Base-by-base conservation (phyloP, 1,140 invertebrate species). In the Halotydeus destructor region DNA sequence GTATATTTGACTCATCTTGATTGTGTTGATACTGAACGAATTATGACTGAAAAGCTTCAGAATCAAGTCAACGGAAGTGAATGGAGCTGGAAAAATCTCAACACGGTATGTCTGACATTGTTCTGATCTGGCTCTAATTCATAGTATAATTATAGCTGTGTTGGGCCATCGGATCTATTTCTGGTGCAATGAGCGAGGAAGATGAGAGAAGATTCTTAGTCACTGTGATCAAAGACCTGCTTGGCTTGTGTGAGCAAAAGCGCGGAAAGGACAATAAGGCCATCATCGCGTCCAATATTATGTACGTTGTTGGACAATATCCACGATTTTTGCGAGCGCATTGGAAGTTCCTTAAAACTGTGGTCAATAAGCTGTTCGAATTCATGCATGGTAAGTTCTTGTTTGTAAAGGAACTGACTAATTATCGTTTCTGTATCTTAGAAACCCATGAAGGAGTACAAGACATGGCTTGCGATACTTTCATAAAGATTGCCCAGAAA, bases 261-360 rank as follows among this genome's bases (percentile, higher is more conserved):
- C 79, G 94, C 52, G 93, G 93, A 8, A 99, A 99, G 66, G 93
- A 99, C 62, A 99, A 99, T 61, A 99, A 99, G 65, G 94, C 94
- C 35, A 98, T 98, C 39, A 94, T 99, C 55, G 94, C 94, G 5
- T 96, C 89, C 45, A 98, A 99, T 61, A 99, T 99, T 49, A 99
- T 99, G 94, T 99, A 99, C 62, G 93, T 99, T 47, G 94, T 99
- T 25, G 94, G 94, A 21, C 94, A 99, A 58, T 99, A 99, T 68
- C 94, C 94, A 36, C 69, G 93, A 34, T 99, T 99, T 65, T 67
- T 99, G 28, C 67, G 88, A 52, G 89, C 88, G n/a, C 94, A 99
- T 64, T 99, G 94, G 94, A 91, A 94, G 61, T 99, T 99, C 64
- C 69, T 99, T n/a, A 99, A 99, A 67, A 99, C 94, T 43, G 94